These are phyloP conservation scores for Rhyacichthys aspro DNA, from an alignment of 2,797 vertebrate genomes.

Conservation along the genomic window DNA sequence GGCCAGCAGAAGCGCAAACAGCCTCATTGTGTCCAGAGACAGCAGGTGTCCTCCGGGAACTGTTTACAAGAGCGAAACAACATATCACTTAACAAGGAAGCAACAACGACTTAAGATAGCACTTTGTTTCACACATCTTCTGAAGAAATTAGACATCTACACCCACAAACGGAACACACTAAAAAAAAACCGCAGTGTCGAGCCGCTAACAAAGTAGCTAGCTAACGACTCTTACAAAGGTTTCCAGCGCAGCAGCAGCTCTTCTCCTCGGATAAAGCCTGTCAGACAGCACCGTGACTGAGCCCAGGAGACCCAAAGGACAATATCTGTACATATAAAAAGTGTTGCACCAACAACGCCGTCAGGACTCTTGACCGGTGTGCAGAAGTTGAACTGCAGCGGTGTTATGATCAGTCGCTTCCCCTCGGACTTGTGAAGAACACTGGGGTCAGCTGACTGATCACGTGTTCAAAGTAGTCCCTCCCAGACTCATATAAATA, in stretches of 20 bases:
- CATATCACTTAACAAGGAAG: slow-evolving; percentile 7
- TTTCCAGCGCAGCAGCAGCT: background rate
- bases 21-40: slow-evolving; percentile 34
- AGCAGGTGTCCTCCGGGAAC: slow-evolving; percentile 12
- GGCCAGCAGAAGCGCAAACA: background rate
- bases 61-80: background rate
- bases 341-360: accelerated
- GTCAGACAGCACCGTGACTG: no score
- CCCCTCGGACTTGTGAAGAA: background rate
- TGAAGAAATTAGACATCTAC: background rate
- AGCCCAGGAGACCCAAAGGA: accelerated
- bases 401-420: background rate
- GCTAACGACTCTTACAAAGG: slow-evolving; percentile 3
- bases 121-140: background rate
- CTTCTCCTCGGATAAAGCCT: no score
- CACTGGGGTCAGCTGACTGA: slow-evolving; percentile 63
- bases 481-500: background rate
- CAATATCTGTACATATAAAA: background rate
- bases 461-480: slow-evolving; percentile 57
- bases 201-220: slow-evolving; percentile 11
- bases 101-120: background rate
- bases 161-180: background rate
- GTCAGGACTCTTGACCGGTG: accelerated
- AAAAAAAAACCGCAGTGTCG: background rate
- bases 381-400: no score